Conservation (phyloP, 2,113 vertebrate genomes). For the Onychostruthus taczanowskii region DNA sequence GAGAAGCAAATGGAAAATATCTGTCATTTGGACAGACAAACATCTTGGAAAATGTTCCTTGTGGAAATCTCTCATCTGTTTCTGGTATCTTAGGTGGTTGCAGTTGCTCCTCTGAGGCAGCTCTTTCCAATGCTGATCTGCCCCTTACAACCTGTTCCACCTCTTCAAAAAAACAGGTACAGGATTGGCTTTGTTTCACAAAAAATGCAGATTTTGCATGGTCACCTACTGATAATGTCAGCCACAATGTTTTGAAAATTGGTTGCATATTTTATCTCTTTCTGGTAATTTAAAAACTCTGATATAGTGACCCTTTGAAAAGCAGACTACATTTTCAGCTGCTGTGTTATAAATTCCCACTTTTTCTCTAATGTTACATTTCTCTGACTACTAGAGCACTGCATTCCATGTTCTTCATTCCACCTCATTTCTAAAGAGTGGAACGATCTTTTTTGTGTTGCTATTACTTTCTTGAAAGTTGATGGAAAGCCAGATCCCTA, state of each 20-base stretch:
- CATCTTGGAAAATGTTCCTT: background rate
- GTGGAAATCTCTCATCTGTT: background rate
- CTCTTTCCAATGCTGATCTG: background rate
- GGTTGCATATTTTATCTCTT: background rate
- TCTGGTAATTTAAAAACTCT: background rate
- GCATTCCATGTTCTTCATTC: background rate
- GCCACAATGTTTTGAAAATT: background rate
- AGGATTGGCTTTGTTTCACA: background rate
- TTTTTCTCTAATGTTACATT: background rate
- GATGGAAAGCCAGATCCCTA: background rate
- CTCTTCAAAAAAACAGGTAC: background rate
- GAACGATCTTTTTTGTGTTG: background rate
- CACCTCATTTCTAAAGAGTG: background rate
- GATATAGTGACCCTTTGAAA: background rate
- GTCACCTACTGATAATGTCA: background rate
- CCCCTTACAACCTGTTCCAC: accelerated
- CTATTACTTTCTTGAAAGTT: background rate
- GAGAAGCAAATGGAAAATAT: background rate
- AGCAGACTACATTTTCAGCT: background rate
- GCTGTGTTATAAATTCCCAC: background rate
- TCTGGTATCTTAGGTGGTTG: background rate
- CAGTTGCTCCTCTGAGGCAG: background rate
- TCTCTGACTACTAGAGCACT: background rate
- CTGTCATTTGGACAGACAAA: background rate
- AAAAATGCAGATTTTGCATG: background rate